Conservation (phyloP, 2,113 vertebrate species). For the Neolamprologus cancellatus region DNA sequence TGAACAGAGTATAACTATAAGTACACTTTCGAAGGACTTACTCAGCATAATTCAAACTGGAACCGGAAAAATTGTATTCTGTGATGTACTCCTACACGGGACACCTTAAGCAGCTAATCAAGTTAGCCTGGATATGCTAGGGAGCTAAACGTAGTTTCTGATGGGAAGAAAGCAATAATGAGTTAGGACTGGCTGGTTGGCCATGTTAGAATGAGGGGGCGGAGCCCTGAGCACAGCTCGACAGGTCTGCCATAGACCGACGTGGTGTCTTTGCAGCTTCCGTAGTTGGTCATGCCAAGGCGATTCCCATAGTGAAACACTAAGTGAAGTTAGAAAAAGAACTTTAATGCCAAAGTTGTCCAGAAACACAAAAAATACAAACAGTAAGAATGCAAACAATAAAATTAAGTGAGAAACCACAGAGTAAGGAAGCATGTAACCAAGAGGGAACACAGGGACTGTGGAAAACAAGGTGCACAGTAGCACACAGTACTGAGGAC, state of each 20-base stretch:
- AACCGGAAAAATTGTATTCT: accelerated
- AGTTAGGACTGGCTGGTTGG: background rate
- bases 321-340: background rate
- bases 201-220: background rate
- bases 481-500: background rate
- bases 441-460: background rate
- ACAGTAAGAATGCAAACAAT: background rate
- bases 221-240: background rate
- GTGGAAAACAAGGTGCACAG: background rate
- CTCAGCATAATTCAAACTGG: background rate
- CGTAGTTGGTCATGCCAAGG: background rate
- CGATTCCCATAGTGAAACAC: background rate
- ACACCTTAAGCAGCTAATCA: background rate
- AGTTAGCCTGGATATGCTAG: background rate
- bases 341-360: background rate
- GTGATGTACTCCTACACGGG: background rate
- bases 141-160: background rate
- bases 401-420: background rate
- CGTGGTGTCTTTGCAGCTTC: background rate
- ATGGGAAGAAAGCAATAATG: background rate
- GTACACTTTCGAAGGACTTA: background rate
- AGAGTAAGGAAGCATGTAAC: background rate
- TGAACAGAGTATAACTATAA: background rate
- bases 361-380: background rate
- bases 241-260: background rate